A percentile compares a stretch with the other conserved stretches of the same genome.
Conservation (phyloP, 37 sponge, comb jelly and placozoan genomes). For the Trichoplax adhaerens region DNA sequence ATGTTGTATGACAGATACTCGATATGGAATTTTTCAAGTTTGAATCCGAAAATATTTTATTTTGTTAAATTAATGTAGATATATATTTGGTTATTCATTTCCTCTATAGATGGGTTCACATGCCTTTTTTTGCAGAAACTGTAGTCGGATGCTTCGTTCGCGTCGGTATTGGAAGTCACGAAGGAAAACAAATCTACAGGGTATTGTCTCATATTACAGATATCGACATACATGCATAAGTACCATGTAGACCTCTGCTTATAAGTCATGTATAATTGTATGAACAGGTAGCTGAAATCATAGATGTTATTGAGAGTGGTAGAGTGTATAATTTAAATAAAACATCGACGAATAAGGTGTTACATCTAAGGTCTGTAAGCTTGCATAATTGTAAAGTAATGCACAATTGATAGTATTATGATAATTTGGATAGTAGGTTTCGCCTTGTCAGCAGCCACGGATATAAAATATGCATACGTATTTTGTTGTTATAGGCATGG, state of each 20-base stretch:
- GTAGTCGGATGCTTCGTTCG: slow-evolving; percentile 71
- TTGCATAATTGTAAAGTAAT: not conserved
- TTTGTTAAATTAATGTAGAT: no score
- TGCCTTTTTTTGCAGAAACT: slow-evolving; percentile 86
- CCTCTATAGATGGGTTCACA: slow-evolving; percentile 49
- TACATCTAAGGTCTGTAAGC: slow-evolving; percentile 45
- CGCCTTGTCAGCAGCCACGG: no score
- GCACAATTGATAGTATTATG: not conserved
- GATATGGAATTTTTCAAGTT: no score
- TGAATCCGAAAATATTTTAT: no score
- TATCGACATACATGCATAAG: not conserved
- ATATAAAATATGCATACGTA: not conserved
- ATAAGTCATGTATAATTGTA: not conserved
- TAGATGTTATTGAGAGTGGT: slow-evolving; percentile 57
- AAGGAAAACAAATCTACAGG: slow-evolving; percentile 79
- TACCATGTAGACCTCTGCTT: not conserved
- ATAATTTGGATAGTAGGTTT: no score
- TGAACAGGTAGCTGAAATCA: slow-evolving; percentile 70
- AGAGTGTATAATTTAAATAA: slow-evolving; percentile 72
- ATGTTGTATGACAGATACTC: no score
- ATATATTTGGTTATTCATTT: not conserved
- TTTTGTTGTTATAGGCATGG: slow-evolving; percentile 39
- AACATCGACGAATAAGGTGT: slow-evolving; percentile 72
- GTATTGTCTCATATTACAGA: slow-evolving; percentile 4
- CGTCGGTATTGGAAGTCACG: slow-evolving; percentile 86